Conservation (phyloP, 23 tunicate species). For the Ciona savignyi region DNA sequence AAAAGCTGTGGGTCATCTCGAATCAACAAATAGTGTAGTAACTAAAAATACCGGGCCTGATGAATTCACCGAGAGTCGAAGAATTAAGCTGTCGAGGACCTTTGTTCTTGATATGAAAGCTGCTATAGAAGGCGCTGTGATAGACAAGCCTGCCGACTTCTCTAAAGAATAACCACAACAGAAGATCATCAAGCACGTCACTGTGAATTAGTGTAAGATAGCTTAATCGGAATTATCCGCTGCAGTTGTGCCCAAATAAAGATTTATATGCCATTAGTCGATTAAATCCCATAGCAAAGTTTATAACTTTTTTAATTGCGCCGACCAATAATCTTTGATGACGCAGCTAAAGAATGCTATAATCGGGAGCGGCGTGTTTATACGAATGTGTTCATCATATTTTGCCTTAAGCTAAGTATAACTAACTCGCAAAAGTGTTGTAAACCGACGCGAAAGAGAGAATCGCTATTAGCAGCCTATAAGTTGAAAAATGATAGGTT, state of each 20-base stretch:
- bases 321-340: background rate
- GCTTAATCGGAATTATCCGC: background rate
- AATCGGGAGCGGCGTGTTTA: background rate
- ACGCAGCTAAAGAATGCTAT: background rate
- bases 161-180: background rate
- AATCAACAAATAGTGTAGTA: background rate
- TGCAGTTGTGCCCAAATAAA: background rate
- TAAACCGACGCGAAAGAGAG: too few relatives aligned
- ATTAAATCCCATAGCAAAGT: too few relatives aligned
- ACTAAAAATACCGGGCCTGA: background rate
- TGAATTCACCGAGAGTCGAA: background rate
- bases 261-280: too few relatives aligned
- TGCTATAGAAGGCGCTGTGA: constrained; percentile 2
- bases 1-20: background rate
- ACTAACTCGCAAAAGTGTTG: too few relatives aligned
- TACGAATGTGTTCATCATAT: background rate
- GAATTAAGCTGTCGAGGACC: background rate
- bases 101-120: constrained; percentile 12
- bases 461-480: too few relatives aligned
- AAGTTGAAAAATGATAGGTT: too few relatives aligned
- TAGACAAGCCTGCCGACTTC: background rate
- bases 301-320: too few relatives aligned
- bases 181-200: background rate
- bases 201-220: background rate
- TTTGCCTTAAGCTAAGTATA: background rate